These are phyloP conservation scores for Temnothorax longispinosus DNA, from an alignment of 1,140 invertebrate species.

Conservation along the genomic window DNA sequence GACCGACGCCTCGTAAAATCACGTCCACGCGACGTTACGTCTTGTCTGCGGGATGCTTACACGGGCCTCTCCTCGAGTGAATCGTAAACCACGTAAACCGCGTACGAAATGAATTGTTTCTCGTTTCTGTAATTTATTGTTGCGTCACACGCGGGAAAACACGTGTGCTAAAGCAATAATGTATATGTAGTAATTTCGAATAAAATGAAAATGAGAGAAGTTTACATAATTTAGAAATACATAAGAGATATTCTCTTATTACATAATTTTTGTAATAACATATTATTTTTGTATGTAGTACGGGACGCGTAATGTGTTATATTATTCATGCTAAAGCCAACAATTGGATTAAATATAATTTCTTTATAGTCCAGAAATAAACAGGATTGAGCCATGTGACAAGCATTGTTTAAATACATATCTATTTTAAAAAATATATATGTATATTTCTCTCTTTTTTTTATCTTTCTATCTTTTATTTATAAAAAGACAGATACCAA, in stretches of 20 bases:
- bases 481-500: too few species aligned
- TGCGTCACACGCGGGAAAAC: neutral
- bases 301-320: neutral
- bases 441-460: neutral
- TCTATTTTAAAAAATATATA: neutral
- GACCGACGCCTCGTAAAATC: conserved; percentile 24
- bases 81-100: neutral
- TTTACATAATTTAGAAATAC: neutral
- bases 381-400: too few species aligned
- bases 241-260: neutral
- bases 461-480: too few species aligned
- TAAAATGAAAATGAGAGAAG: neutral
- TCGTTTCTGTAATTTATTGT: conserved; percentile 12
- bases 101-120: conserved; percentile 11
- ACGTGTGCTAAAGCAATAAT: neutral
- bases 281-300: neutral
- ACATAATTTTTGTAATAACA: neutral
- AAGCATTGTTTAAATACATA: neutral
- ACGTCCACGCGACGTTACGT: conserved; percentile 29
- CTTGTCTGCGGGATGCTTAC: conserved; percentile 12
- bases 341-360: conserved; percentile 1
- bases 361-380: neutral
- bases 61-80: neutral
- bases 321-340: neutral
- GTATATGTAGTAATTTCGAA: neutral